A percentile compares a stretch with the other conserved stretches of the same genome.
Conservation (phyloP, 2,113 vertebrate species). For the Gadus macrocephalus region DNA sequence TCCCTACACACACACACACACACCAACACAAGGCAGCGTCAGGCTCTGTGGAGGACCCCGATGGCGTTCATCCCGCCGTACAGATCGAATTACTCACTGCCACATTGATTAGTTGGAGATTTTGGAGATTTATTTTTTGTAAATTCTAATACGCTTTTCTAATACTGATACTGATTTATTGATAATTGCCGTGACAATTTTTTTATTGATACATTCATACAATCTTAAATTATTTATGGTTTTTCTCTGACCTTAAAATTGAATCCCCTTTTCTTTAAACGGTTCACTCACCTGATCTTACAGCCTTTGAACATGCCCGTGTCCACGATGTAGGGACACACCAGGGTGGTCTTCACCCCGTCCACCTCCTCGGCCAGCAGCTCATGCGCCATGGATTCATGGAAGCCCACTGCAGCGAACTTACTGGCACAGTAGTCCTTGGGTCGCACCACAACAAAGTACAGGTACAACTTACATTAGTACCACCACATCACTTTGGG, state of each 20-base stretch:
- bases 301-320: conserved; percentile 64
- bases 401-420: conserved; percentile 68
- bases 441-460: background rate
- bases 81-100: background rate
- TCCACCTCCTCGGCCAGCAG: conserved; percentile 61
- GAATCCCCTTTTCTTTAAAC: too few relatives aligned
- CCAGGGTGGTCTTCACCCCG: conserved; percentile 63
- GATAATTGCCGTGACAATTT: too few relatives aligned
- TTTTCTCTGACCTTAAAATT: background rate
- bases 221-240: background rate
- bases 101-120: too few relatives aligned
- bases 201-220: too few relatives aligned
- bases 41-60: background rate
- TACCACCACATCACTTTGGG: too few relatives aligned
- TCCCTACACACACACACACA: conserved; percentile 39
- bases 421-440: conserved; percentile 72
- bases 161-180: too few relatives aligned
- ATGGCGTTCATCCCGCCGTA: too few relatives aligned
- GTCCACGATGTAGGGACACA: conserved; percentile 67
- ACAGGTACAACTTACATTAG: too few relatives aligned
- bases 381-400: conserved; percentile 68
- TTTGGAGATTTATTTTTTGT: too few relatives aligned
- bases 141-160: too few relatives aligned
- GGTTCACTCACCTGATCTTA: conserved; percentile 47
- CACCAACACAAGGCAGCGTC: conserved; percentile 2